These are phyloP conservation scores for Pyrocephalus nanus DNA, from an alignment of 2,797 vertebrate species.

Conservation along the genomic window DNA sequence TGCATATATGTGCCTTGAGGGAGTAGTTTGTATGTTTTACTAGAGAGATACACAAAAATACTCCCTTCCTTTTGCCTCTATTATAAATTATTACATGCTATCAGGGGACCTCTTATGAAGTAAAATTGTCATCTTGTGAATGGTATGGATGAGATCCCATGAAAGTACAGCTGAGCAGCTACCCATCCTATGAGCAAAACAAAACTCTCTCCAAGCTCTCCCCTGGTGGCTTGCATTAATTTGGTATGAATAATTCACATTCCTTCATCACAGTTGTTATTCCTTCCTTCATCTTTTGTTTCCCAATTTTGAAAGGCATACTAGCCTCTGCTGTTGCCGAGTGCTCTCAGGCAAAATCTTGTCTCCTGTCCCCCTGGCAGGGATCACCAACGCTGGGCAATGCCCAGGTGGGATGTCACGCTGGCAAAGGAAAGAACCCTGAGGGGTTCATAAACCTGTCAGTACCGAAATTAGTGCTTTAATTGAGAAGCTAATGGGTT, in stretches of 20 bases:
- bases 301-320: not conserved
- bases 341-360: not conserved
- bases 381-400: accelerated
- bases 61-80: conserved; percentile 65
- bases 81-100: conserved; percentile 76
- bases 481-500: conserved; percentile 58
- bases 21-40: conserved; percentile 74
- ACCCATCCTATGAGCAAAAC: conserved; percentile 19
- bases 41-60: conserved; percentile 64
- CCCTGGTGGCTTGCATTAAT: conserved; percentile 53
- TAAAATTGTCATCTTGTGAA: conserved; percentile 72
- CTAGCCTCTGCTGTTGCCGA: not conserved
- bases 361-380: accelerated
- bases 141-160: conserved; percentile 55
- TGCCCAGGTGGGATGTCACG: not conserved
- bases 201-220: not conserved
- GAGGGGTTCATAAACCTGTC: not conserved
- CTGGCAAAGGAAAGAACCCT: not conserved
- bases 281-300: conserved; percentile 36
- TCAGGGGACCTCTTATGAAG: conserved; percentile 69
- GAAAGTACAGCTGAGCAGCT: conserved; percentile 52
- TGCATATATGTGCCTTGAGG: conserved; percentile 61
- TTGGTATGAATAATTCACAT: conserved; percentile 70
- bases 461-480: not conserved
- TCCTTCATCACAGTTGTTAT: conserved; percentile 57